Conservation (phyloP, 2,797 vertebrate species). For the Gila robusta region DNA sequence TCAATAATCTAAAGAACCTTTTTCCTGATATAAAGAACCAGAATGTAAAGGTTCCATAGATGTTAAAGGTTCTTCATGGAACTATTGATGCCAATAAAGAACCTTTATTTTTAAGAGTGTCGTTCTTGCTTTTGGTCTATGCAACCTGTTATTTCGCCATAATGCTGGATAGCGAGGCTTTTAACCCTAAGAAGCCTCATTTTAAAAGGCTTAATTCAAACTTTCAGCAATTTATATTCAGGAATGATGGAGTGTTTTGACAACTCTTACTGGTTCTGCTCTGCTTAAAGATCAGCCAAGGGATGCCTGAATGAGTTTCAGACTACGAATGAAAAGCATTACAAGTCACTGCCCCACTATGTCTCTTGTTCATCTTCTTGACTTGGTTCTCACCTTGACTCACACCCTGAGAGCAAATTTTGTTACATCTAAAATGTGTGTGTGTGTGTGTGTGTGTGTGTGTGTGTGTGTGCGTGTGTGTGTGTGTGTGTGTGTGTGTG, state of each 20-base stretch:
- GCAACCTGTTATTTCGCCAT: background rate
- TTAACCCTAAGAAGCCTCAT: background rate
- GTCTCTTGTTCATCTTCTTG: background rate
- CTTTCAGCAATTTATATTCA: background rate
- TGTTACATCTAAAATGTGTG: background rate
- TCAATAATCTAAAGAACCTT: too few species aligned
- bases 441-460: too few species aligned
- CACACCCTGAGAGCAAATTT: background rate
- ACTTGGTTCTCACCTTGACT: background rate
- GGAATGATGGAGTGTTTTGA: slow-evolving; percentile 5
- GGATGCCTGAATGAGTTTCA: background rate
- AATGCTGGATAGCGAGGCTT: background rate
- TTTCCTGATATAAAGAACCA: too few species aligned
- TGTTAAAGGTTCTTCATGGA: too few species aligned
- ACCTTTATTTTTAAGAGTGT: too few species aligned
- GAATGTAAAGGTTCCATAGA: too few species aligned
- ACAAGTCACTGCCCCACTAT: background rate
- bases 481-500: too few species aligned
- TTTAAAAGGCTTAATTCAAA: background rate
- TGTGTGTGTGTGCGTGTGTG: too few species aligned
- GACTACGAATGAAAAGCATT: background rate
- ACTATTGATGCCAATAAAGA: too few species aligned
- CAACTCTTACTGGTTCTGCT: background rate
- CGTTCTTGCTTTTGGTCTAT: background rate
- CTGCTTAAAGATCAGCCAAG: background rate